A percentile compares a stretch with the other conserved stretches of the same genome.
Evolutionary conservation across 2,113 vertebrate genomes (phyloP).

Genomic region (Pteruthius melanotis): DNA sequence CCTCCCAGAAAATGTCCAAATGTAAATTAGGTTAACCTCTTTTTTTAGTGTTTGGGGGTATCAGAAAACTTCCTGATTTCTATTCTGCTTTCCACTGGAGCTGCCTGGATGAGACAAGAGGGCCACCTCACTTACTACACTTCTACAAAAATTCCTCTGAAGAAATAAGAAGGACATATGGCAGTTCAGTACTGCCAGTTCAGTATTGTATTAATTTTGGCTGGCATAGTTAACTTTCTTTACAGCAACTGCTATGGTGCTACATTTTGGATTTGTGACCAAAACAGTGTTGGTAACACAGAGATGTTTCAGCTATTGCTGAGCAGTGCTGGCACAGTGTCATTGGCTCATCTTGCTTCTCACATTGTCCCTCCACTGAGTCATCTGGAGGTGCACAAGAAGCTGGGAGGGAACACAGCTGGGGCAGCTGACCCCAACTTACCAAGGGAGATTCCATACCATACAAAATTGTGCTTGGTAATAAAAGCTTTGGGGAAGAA

Average conservation of each 20-base stretch:
- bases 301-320: neutral
- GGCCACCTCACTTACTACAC: neutral
- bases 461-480: neutral
- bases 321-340: neutral
- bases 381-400: rapidly evolving
- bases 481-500: neutral
- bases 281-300: neutral
- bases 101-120: neutral
- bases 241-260: neutral
- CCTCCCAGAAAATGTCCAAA: neutral
- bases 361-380: rapidly evolving
- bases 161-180: neutral
- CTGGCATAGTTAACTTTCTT: neutral
- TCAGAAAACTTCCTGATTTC: too few species aligned
- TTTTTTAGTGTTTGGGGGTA: neutral
- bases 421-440: neutral
- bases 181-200: neutral
- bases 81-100: neutral
- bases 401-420: neutral
- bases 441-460: neutral
- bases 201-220: neutral
- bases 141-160: neutral
- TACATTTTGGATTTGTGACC: neutral
- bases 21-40: neutral
- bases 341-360: neutral